Conservation (phyloP, 2,113 vertebrate genomes). For the Raja brachyura region DNA sequence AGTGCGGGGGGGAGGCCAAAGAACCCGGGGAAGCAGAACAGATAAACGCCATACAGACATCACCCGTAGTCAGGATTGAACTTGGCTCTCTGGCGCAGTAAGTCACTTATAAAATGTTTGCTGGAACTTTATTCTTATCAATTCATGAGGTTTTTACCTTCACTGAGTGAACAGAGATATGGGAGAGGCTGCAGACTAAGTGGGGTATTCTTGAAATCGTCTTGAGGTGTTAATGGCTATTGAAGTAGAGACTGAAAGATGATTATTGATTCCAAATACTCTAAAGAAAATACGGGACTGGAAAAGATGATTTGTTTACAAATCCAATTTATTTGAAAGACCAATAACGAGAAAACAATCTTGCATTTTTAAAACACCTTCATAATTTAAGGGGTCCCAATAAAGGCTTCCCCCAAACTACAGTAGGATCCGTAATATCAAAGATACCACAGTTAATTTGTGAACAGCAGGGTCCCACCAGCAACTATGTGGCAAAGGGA, state of each 20-base stretch:
- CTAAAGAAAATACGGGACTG: neutral
- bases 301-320: neutral
- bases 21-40: too few species aligned
- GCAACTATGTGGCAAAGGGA: neutral
- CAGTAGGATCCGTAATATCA: neutral
- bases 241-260: neutral
- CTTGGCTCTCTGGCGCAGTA: too few species aligned
- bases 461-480: neutral
- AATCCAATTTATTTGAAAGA: neutral
- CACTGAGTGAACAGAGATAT: neutral
- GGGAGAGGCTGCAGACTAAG: neutral
- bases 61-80: too few species aligned
- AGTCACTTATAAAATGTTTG: neutral
- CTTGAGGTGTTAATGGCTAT: neutral
- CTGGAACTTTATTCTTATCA: neutral
- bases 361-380: neutral
- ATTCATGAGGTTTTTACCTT: neutral
- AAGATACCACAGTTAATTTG: neutral
- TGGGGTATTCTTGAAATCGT: neutral
- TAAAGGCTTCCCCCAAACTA: neutral
- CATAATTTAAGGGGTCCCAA: neutral
- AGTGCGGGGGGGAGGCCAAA: too few species aligned
- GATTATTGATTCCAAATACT: neutral
- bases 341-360: neutral
- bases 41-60: too few species aligned